Percentiles rank a stretch among this genome's conserved stretches.
Conservation (phyloP, 2,113 vertebrate species). For the Hippocampus barbouri region DNA sequence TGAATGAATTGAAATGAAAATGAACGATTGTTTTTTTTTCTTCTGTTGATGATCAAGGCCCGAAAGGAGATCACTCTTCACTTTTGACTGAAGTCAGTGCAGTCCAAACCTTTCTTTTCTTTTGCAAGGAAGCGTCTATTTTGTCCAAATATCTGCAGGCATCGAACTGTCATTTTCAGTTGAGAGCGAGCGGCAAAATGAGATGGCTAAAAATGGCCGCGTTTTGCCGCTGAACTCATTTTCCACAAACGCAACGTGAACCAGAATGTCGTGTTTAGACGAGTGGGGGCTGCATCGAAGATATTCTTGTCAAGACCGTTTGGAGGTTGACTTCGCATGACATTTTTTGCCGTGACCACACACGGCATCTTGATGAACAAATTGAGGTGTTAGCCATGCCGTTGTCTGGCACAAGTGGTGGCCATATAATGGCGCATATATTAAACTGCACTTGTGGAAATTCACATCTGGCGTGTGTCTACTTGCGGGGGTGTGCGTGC, state of each 20-base stretch:
- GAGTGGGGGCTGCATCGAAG: too few species aligned
- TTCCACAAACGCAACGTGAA: too few species aligned
- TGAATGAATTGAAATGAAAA: slow-evolving; percentile 36
- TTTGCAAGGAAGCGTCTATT: slow-evolving; percentile 68
- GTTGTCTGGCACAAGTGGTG: slow-evolving; percentile 33
- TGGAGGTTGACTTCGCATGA: background rate
- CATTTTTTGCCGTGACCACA: background rate
- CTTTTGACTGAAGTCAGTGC: slow-evolving; percentile 77
- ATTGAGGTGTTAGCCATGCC: slow-evolving; percentile 30
- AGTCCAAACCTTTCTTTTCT: slow-evolving; percentile 70
- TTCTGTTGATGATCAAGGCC: slow-evolving; percentile 72
- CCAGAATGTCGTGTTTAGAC: too few species aligned
- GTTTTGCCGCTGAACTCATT: too few species aligned
- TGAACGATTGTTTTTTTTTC: slow-evolving; percentile 25
- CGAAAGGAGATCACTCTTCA: slow-evolving; percentile 75
- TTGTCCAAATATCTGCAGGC: slow-evolving; percentile 69
- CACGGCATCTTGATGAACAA: background rate
- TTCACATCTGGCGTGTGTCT: slow-evolving; percentile 85
- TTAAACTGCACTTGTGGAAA: slow-evolving; percentile 63
- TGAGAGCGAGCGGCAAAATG: background rate
- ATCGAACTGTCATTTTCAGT: slow-evolving; percentile 28
- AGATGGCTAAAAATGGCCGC: background rate
- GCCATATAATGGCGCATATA: slow-evolving; percentile 38
- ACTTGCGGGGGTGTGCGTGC: slow-evolving; percentile 51
- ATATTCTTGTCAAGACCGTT: slow-evolving; percentile 54